phyloP scores from a whole-genome alignment of 1,140 invertebrate species.

The Delia radicum region DNA sequence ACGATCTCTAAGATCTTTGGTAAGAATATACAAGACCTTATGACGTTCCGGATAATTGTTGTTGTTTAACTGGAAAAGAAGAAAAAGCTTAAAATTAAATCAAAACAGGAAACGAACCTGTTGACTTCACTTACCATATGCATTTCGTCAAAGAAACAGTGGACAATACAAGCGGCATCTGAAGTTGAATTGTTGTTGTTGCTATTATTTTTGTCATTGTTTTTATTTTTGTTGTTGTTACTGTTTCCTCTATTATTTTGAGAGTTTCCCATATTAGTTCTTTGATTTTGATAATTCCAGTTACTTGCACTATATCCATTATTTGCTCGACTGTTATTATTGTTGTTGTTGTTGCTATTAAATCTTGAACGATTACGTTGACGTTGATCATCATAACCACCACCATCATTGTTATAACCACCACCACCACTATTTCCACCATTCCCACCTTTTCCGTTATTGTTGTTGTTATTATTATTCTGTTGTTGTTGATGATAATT shows the following conservation, averaged over 20 bases:
- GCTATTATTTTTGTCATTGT: slow-evolving; percentile 30
- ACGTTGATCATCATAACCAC: background rate
- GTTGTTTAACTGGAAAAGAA: slow-evolving; percentile 54
- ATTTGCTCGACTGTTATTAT: background rate
- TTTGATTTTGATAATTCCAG: background rate
- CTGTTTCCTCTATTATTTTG: background rate
- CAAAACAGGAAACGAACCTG: background rate
- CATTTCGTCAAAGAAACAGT: slow-evolving; percentile 61
- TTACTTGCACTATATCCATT: slow-evolving; percentile 12
- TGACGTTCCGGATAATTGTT: slow-evolving; percentile 60
- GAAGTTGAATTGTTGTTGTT: slow-evolving; percentile 19
- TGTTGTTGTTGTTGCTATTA: background rate
- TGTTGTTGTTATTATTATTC: slow-evolving; percentile 20
- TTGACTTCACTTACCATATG: slow-evolving; percentile 57
- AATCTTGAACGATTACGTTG: background rate
- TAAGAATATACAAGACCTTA: slow-evolving; percentile 58
- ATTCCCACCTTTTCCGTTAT: background rate
- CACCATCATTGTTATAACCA: background rate
- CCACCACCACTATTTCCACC: too few species aligned
- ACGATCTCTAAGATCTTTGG: slow-evolving; percentile 58
- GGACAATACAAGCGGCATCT: slow-evolving; percentile 55
- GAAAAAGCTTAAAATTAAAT: background rate
- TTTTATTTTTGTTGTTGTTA: slow-evolving; percentile 30
- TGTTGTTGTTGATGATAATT: too few species aligned
- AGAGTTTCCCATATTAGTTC: background rate